Conservation (phyloP, 2,797 vertebrate species). For the Periophthalmus magnuspinnatus region DNA sequence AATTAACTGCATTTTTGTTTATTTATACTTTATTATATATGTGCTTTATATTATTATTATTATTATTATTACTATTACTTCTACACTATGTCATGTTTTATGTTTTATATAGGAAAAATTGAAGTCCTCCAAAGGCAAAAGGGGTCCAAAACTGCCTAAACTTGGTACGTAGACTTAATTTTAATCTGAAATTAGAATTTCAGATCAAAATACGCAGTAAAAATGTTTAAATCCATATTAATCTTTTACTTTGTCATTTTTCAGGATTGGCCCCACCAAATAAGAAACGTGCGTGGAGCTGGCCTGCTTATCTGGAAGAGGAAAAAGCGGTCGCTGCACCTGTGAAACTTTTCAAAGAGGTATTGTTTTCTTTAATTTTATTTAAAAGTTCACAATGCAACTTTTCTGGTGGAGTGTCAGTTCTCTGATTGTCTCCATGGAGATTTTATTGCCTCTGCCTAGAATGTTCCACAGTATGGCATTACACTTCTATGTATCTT, state of each 20-base stretch:
- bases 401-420: no score
- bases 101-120: conserved; percentile 82
- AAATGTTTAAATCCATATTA: background rate
- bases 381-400: background rate
- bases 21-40: background rate
- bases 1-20: background rate
- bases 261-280: conserved; percentile 71
- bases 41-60: background rate
- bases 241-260: background rate
- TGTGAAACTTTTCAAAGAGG: conserved; percentile 91
- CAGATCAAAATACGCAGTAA: background rate
- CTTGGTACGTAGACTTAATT: conserved; percentile 72
- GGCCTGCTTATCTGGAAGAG: conserved; percentile 88
- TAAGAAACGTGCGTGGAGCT: conserved; percentile 90
- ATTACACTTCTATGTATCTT: no score
- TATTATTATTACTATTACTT: background rate
- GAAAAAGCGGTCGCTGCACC: conserved; percentile 85
- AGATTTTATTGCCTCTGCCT: no score
- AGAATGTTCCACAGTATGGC: no score
- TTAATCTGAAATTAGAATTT: background rate
- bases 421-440: no score
- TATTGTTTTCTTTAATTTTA: conserved; percentile 39
- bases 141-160: conserved; percentile 86
- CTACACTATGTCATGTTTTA: background rate
- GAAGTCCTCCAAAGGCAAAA: conserved; percentile 84